Conservation (phyloP, 2,113 vertebrate species). For the Carassius auratus region DNA sequence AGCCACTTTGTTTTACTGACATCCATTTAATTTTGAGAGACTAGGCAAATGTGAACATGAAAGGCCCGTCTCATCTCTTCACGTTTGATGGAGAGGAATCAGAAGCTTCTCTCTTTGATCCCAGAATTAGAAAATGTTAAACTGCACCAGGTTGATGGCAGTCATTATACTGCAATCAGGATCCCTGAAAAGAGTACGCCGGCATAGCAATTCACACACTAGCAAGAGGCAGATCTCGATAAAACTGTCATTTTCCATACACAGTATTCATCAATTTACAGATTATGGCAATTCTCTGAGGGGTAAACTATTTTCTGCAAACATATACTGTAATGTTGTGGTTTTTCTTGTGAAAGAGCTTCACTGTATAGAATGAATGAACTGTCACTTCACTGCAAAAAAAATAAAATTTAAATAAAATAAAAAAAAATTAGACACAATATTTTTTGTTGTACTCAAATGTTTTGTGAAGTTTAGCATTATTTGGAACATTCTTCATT, state of each 20-base stretch:
- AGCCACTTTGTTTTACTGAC: neutral
- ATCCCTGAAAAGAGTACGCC: conserved; percentile 12
- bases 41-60: neutral
- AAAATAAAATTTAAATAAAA: neutral
- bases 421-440: too few relatives aligned
- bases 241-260: neutral
- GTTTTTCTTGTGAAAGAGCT: too few relatives aligned
- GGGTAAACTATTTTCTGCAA: too few relatives aligned
- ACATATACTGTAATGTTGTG: too few relatives aligned
- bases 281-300: neutral
- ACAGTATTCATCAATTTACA: conserved; percentile 14
- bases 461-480: too few relatives aligned
- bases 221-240: neutral
- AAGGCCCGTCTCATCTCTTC: conserved; percentile 12
- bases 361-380: too few relatives aligned
- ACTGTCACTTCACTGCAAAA: neutral
- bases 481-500: too few relatives aligned
- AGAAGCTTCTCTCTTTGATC: conserved; percentile 1
- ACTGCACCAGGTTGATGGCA: conserved; percentile 22
- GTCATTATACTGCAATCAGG: conserved; percentile 1
- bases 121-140: neutral
- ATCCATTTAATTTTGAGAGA: neutral
- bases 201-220: conserved; percentile 15
- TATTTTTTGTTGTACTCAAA: neutral
- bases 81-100: neutral